Percentiles rank a stretch among this genome's conserved stretches.
phyloP scores from a whole-genome alignment of 2,113 vertebrate species.

The Melanocharis versteri region DNA sequence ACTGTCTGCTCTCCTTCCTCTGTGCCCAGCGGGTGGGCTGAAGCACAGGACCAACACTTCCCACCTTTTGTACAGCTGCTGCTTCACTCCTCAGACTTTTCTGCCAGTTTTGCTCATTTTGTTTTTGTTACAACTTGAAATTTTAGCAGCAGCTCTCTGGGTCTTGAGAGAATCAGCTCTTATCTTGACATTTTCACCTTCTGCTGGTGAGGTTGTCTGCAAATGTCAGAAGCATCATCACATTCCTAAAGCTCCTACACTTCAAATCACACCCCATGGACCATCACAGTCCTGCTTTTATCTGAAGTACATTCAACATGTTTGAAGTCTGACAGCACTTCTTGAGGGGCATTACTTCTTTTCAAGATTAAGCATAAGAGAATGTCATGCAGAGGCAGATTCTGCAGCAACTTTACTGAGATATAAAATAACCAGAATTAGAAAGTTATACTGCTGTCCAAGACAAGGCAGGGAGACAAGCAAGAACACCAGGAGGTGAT shows the following conservation, averaged over 20 bases:
- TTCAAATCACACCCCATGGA: not conserved
- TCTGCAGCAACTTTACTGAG: not conserved
- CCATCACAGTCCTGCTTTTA: not conserved
- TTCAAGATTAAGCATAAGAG: not conserved
- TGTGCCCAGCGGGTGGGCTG: not conserved
- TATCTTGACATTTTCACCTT: not conserved
- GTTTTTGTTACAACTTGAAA: not conserved
- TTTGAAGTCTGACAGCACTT: not conserved
- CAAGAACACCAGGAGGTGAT: not conserved
- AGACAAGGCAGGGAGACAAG: not conserved
- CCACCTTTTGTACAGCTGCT: not conserved
- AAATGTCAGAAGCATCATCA: not conserved
- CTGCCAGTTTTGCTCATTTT: not conserved
- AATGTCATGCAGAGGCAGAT: not conserved
- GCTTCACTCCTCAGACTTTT: not conserved
- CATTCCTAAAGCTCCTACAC: not conserved
- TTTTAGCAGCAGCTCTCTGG: not conserved
- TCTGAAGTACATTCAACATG: not conserved
- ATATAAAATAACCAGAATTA: not conserved
- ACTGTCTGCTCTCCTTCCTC: not conserved
- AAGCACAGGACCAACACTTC: not conserved
- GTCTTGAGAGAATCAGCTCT: not conserved
- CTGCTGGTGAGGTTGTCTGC: not conserved
- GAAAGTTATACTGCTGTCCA: not conserved
- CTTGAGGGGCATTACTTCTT: not conserved